Conservation (phyloP, 2,888 invertebrate genomes). For the Parnassius apollo region DNA sequence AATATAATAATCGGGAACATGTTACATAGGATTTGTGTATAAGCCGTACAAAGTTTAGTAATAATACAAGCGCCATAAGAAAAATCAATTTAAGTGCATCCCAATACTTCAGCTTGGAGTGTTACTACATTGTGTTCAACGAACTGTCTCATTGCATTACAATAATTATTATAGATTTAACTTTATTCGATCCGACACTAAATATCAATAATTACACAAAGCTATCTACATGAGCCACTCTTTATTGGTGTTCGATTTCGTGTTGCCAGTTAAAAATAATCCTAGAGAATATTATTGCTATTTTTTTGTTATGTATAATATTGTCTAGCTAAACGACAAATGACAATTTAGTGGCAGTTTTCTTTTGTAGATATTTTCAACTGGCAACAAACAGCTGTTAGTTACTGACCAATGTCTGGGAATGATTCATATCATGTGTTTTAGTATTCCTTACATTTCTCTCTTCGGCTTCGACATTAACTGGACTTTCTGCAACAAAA, state of each 20-base stretch:
- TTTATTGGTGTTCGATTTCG: slow-evolving; percentile 46
- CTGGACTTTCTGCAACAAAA: slow-evolving; percentile 60
- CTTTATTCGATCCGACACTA: slow-evolving; percentile 70
- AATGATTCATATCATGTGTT: slow-evolving; percentile 75
- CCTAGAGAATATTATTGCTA: background rate
- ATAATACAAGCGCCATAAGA: slow-evolving; percentile 57
- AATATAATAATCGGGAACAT: slow-evolving; percentile 56
- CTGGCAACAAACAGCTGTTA: slow-evolving; percentile 58
- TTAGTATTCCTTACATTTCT: slow-evolving; percentile 56
- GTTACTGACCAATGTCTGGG: slow-evolving; percentile 63
- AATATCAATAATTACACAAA: slow-evolving; percentile 79
- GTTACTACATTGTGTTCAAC: slow-evolving; percentile 48
- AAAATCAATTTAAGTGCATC: slow-evolving; percentile 49
- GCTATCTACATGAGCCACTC: slow-evolving; percentile 80
- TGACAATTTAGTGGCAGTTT: slow-evolving; percentile 26
- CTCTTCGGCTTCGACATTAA: slow-evolving; percentile 60
- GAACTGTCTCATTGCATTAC: slow-evolving; percentile 51
- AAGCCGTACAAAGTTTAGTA: slow-evolving; percentile 15
- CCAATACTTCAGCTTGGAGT: slow-evolving; percentile 55
- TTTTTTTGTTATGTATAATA: background rate
- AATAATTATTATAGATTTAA: slow-evolving; percentile 48
- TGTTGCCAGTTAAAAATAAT: slow-evolving; percentile 35
- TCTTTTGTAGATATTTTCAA: slow-evolving; percentile 40
- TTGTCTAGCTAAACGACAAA: background rate
- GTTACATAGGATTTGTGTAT: slow-evolving; percentile 48